A percentile compares a stretch with the other conserved stretches of the same genome.
Conservation (phyloP, 2,888 invertebrate species). For the Lamproptera curius region DNA sequence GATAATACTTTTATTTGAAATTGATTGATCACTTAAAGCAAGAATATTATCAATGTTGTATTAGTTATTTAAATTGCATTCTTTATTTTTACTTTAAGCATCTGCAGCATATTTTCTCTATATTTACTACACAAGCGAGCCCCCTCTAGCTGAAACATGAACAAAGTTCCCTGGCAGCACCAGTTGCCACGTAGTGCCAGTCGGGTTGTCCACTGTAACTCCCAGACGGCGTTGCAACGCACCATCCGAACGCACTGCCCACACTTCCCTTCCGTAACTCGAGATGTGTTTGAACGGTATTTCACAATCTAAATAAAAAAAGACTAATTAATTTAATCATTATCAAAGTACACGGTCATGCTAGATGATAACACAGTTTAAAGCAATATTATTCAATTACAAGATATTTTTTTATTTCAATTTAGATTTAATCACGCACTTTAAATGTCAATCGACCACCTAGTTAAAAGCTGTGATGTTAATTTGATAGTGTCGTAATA, state of each 20-base stretch:
- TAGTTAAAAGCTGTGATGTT: too few relatives aligned
- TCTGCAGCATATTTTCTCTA: too few relatives aligned
- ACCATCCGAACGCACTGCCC: slow-evolving; percentile 86
- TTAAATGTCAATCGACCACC: too few relatives aligned
- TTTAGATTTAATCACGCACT: too few relatives aligned
- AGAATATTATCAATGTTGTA: not conserved
- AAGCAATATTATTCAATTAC: too few relatives aligned
- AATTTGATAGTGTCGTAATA: too few relatives aligned
- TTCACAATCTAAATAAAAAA: slow-evolving; percentile 66
- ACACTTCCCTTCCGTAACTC: slow-evolving; percentile 83
- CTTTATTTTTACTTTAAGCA: not conserved
- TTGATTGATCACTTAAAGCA: not conserved
- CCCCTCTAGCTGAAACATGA: slow-evolving; percentile 57
- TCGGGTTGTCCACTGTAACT: slow-evolving; percentile 83
- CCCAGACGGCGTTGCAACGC: slow-evolving; percentile 85
- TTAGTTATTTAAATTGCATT: not conserved
- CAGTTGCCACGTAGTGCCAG: slow-evolving; percentile 88
- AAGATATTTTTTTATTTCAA: too few relatives aligned
- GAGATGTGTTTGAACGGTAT: slow-evolving; percentile 84
- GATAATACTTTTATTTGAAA: too few relatives aligned
- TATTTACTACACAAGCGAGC: slow-evolving; percentile 35
- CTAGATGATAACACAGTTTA: too few relatives aligned
- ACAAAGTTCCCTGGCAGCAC: slow-evolving; percentile 76
- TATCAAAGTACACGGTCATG: too few relatives aligned
- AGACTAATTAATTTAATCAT: too few relatives aligned